Conservation (phyloP, 2,888 invertebrate species). For the Parnassius orleans region DNA sequence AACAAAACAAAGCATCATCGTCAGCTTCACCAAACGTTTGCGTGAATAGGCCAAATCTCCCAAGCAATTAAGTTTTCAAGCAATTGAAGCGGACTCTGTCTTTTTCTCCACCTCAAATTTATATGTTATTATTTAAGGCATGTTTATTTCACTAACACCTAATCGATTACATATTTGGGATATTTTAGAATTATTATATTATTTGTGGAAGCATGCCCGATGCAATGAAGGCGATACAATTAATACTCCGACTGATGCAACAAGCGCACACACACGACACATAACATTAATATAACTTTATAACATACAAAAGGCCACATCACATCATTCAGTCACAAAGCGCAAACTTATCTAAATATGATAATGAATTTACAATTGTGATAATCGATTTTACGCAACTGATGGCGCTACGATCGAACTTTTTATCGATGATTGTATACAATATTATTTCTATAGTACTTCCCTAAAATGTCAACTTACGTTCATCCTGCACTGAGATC, state of each 20-base stretch:
- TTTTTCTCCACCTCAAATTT: slow-evolving; percentile 31
- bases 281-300: slow-evolving; percentile 62
- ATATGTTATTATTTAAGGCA: slow-evolving; percentile 58
- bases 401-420: slow-evolving; percentile 52
- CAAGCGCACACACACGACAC: slow-evolving; percentile 67
- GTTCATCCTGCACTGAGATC: slow-evolving; percentile 55
- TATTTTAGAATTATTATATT: slow-evolving; percentile 53
- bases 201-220: slow-evolving; percentile 69
- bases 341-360: slow-evolving; percentile 60
- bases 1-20: too few relatives aligned
- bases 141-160: slow-evolving; percentile 62
- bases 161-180: slow-evolving; percentile 54
- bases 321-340: slow-evolving; percentile 81
- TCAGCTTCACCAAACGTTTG: slow-evolving; percentile 4
- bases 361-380: slow-evolving; percentile 60
- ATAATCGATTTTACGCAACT: slow-evolving; percentile 36
- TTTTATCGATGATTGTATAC: slow-evolving; percentile 54
- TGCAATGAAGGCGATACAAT: slow-evolving; percentile 56
- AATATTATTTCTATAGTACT: slow-evolving; percentile 56
- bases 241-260: slow-evolving; percentile 65
- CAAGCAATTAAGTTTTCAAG: slow-evolving; percentile 58
- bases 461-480: slow-evolving; percentile 58
- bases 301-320: slow-evolving; percentile 79
- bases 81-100: slow-evolving; percentile 47
- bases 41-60: slow-evolving; percentile 29